These are phyloP conservation scores for Ciconia stormi DNA, from an alignment of 2,113 vertebrate species.

Conservation along the genomic window DNA sequence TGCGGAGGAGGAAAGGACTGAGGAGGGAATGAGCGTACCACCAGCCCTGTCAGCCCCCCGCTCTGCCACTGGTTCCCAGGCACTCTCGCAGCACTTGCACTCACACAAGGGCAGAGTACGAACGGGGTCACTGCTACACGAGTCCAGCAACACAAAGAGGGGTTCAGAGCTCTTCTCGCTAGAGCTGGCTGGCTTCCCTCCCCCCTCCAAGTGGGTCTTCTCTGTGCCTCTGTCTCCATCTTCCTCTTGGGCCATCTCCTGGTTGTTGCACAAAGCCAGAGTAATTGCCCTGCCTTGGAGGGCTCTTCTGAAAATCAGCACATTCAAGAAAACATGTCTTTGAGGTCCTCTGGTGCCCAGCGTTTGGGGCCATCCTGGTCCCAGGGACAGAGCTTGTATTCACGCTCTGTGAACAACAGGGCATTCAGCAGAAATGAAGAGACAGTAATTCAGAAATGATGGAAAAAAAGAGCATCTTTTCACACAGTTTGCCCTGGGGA, in stretches of 20 bases:
- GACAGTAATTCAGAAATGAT: constrained; percentile 12
- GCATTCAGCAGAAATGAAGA: constrained; percentile 5
- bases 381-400: constrained; percentile 14
- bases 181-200: background rate
- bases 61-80: background rate
- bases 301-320: background rate
- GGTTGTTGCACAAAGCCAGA: background rate
- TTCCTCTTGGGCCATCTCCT: background rate
- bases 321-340: background rate
- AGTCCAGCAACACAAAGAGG: background rate
- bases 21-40: background rate
- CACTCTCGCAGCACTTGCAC: background rate
- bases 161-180: background rate
- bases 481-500: background rate
- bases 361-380: background rate
- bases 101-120: background rate
- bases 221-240: background rate
- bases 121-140: fast-evolving
- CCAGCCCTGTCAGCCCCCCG: background rate
- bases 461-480: background rate
- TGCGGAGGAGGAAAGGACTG: background rate
- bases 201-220: background rate
- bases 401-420: background rate
- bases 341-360: background rate
- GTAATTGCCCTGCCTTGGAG: background rate